Percentiles rank a stretch among this genome's conserved stretches.
phyloP scores from a whole-genome alignment of 2,113 vertebrate species.

The Sylvietta virens region DNA sequence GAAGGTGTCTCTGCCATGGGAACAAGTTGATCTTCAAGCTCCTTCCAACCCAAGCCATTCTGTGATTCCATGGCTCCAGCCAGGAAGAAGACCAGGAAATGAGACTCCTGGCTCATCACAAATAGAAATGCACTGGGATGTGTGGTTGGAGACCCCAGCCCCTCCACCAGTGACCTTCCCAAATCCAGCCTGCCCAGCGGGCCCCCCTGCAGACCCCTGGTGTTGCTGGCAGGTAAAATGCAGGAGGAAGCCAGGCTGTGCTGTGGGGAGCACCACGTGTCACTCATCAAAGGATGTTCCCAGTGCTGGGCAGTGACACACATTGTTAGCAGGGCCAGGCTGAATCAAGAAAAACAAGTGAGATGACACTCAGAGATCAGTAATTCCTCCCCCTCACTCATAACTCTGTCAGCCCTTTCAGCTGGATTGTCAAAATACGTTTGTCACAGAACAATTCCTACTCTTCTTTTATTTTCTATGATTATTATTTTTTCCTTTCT shows the following conservation, averaged over 20 bases:
- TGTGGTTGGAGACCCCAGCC: background rate
- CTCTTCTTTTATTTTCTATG: background rate
- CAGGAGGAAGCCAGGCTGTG: background rate
- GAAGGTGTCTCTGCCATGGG: background rate
- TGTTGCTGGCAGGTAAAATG: slow-evolving; percentile 19
- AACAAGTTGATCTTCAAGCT: background rate
- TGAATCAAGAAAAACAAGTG: slow-evolving; percentile 51
- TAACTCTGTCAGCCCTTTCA: slow-evolving; percentile 67
- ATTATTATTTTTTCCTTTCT: background rate
- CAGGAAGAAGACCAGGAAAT: background rate
- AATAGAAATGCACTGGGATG: background rate
- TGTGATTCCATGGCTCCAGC: background rate
- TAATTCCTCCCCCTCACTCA: slow-evolving; percentile 51
- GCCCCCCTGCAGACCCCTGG: background rate
- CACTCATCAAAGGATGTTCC: slow-evolving; percentile 48
- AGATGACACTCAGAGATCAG: slow-evolving; percentile 32
- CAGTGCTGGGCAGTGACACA: slow-evolving; percentile 48
- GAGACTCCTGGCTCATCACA: rapidly evolving
- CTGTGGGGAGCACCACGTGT: background rate
- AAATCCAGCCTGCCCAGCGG: background rate
- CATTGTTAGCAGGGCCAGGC: slow-evolving; percentile 60
- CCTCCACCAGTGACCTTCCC: background rate
- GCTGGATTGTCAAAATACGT: slow-evolving; percentile 64
- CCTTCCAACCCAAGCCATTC: background rate
- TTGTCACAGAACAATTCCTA: slow-evolving; percentile 62